These are phyloP conservation scores for Catostomus latipinnis DNA, from an alignment of 2,797 vertebrate genomes.

Conservation along the genomic window DNA sequence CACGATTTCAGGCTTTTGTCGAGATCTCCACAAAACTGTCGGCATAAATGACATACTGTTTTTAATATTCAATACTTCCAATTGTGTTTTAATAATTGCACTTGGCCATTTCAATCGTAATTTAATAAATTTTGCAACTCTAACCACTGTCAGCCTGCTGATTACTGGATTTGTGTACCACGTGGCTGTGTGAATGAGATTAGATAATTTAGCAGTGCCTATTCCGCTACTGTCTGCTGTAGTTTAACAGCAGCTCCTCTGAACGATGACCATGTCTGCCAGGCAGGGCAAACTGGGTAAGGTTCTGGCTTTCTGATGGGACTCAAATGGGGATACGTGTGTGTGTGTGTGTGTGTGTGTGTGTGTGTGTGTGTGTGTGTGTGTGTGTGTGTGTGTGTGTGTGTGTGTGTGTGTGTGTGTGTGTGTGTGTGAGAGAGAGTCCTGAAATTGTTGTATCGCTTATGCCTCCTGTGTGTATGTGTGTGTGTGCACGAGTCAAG, in stretches of 20 bases:
- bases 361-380: neutral
- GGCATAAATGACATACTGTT: no score
- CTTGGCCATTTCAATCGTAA: neutral
- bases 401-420: neutral
- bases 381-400: no score
- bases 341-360: no score
- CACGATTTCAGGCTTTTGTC: no score
- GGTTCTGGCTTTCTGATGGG: slow-evolving; percentile 33
- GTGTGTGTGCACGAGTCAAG: neutral
- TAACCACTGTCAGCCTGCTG: neutral
- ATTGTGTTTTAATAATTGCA: neutral
- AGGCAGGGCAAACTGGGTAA: slow-evolving; percentile 71
- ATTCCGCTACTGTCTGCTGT: slow-evolving; percentile 22
- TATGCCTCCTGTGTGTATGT: neutral
- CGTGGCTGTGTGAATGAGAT: slow-evolving; percentile 61
- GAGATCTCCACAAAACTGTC: no score
- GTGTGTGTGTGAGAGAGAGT: neutral
- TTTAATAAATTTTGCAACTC: neutral
- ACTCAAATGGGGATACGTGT: neutral
- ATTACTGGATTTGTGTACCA: slow-evolving; percentile 24
- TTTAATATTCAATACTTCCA: no score
- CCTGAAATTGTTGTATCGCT: neutral
- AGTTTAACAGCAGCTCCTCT: slow-evolving; percentile 37
- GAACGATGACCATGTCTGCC: slow-evolving; percentile 73
- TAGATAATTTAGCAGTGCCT: slow-evolving; percentile 59